Percentiles rank a stretch among this genome's conserved stretches.
Evolutionary conservation across 2,888 invertebrate genomes (phyloP).

Genomic region (Eubasilissa splendida): DNA sequence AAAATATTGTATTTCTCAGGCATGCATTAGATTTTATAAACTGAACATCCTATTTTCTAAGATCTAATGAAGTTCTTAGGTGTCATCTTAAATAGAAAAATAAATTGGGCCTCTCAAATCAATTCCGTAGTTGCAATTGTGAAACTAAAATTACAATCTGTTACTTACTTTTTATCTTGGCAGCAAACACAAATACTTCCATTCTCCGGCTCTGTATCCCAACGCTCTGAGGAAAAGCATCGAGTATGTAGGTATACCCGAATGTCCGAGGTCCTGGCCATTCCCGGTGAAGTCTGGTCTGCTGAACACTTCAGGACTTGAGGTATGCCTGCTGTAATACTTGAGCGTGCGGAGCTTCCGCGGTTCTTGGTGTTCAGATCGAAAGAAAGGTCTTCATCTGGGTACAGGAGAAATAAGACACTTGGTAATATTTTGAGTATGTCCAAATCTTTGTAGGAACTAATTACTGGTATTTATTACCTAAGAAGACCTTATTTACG

Average conservation of each 20-base stretch:
- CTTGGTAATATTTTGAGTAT: too few species aligned
- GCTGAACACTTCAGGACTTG: conserved; percentile 54
- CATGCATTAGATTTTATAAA: too few species aligned
- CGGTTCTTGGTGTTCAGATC: conserved; percentile 84
- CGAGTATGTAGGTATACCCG: conserved; percentile 14
- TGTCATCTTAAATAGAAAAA: too few species aligned
- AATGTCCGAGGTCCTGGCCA: conserved; percentile 8
- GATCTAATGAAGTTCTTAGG: too few species aligned
- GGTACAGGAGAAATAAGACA: background rate
- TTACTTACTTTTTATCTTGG: conserved; percentile 44
- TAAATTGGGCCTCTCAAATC: too few species aligned
- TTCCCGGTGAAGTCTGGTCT: conserved; percentile 56
- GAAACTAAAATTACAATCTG: background rate
- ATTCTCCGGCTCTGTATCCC: conserved; percentile 58
- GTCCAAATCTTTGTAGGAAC: too few species aligned
- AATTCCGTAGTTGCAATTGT: too few species aligned
- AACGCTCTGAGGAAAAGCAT: conserved; percentile 56
- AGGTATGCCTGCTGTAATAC: conserved; percentile 59
- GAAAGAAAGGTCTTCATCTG: conserved; percentile 84
- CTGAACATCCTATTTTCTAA: too few species aligned
- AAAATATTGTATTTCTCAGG: too few species aligned
- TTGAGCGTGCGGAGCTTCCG: conserved; percentile 63
- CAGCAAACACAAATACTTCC: conserved; percentile 51
- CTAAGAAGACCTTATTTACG: too few species aligned
- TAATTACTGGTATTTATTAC: too few species aligned